phyloP scores from a whole-genome alignment of 2,797 vertebrate genomes.

The Smutsia gigantea region DNA sequence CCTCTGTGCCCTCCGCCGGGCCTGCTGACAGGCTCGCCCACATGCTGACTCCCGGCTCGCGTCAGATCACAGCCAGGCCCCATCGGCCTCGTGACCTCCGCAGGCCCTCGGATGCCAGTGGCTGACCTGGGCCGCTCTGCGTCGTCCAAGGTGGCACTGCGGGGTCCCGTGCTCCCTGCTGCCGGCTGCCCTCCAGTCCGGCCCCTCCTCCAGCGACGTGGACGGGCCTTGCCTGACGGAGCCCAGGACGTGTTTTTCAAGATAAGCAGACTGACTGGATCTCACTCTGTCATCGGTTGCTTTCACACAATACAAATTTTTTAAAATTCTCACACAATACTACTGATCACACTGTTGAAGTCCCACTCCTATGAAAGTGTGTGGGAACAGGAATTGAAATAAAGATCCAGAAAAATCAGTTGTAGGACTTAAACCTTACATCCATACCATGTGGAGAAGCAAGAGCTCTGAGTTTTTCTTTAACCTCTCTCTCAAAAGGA shows the following conservation, averaged over 20 bases:
- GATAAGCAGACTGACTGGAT: background rate
- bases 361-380: background rate
- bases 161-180: background rate
- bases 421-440: background rate
- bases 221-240: background rate
- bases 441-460: background rate
- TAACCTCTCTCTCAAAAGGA: slow-evolving; percentile 22
- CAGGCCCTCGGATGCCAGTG: background rate
- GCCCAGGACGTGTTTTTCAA: background rate
- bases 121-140: background rate
- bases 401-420: slow-evolving; percentile 18
- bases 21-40: background rate
- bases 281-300: background rate
- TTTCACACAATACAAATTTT: background rate
- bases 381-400: slow-evolving; percentile 14
- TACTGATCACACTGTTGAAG: background rate
- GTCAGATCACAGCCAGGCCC: background rate
- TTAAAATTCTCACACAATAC: background rate
- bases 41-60: background rate
- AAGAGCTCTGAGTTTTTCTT: slow-evolving; percentile 22
- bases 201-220: background rate
- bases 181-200: background rate
- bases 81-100: background rate
- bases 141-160: background rate
- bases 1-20: background rate